Evolutionary conservation across 2,888 invertebrate species (phyloP).

Genomic region (Drosophila vallismaia): DNA sequence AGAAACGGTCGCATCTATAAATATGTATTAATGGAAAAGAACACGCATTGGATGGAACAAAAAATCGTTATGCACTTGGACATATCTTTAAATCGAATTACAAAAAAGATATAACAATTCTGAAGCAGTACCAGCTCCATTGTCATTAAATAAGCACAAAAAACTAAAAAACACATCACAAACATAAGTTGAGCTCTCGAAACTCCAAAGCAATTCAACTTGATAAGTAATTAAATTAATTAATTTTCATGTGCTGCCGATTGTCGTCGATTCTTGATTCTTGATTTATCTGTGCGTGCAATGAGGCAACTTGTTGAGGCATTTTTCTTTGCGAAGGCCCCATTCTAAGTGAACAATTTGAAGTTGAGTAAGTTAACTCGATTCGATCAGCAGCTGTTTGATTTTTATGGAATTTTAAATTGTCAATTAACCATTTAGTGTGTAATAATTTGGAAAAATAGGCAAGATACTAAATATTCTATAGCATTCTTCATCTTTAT

Average conservation of each 20-base stretch:
- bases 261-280: constrained; percentile 46
- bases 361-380: constrained; percentile 42
- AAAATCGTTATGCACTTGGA: constrained; percentile 48
- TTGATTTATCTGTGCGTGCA: constrained; percentile 54
- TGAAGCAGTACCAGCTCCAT: constrained; percentile 52
- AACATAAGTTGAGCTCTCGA: constrained; percentile 45
- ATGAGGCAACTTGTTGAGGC: constrained; percentile 51
- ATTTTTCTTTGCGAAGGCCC: constrained; percentile 47
- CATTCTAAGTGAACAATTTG: constrained; percentile 48
- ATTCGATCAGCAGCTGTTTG: constrained; percentile 51
- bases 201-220: constrained; percentile 47
- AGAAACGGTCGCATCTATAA: constrained; percentile 66
- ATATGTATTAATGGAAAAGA: constrained; percentile 66
- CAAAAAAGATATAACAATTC: constrained; percentile 3
- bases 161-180: constrained; percentile 27
- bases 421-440: constrained; percentile 25
- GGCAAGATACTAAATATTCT: background rate
- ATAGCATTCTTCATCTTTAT: background rate
- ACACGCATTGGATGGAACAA: constrained; percentile 56
- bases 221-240: constrained; percentile 77
- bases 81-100: constrained; percentile 44
- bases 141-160: constrained; percentile 49
- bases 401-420: constrained; percentile 49
- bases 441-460: constrained; percentile 13
- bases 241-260: constrained; percentile 65